Base-by-base conservation (phyloP, 2,888 invertebrate genomes). In the Nasonia oneida region DNA sequence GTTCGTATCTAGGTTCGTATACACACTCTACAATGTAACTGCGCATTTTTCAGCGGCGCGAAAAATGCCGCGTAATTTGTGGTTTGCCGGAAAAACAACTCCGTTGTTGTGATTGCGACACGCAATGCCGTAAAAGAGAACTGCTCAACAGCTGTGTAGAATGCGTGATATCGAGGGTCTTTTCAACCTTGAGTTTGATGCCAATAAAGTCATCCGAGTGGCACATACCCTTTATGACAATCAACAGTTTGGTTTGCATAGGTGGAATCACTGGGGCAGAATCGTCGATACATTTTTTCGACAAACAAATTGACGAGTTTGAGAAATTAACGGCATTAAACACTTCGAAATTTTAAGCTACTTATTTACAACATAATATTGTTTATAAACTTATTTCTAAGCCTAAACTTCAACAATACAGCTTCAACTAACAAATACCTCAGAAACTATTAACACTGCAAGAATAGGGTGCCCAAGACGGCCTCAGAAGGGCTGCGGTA, bases 111-210 rank as follows among this genome's bases (percentile, higher is more conserved):
- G 18, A 33, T 37, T 71, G 18, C 39, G 6, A 5, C 18, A 18
- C 33, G n/a, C 37, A 37, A n/a, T 8, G 18, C 18, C 39, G 39
- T 71, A 8, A 10, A 37, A 71, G 37, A 70, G 33, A 71, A 71
- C 3, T 73, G 42, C 18, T 10, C n/a, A 37, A 14, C 33, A 73
- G 37, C 33, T 73, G 73, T 37, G 23, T 42, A n/a, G n/a, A 42
- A 42, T n/a, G 5, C 18, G 70, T 18, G 53, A 75, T 50, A 75
- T 53, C 29, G n/a, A 15, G 33, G 53, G 75, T 1, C 29, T 29
- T 29, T 42, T 23, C 29, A 64, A 64, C 64, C 70, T 79, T 70
- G 50, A 79, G 70, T 15, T n/a, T 33, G 50, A 70, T 79, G 50
- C 79, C 61, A 67, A 50, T n/a, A 29, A 70, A 61, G 61, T 77